These are phyloP conservation scores for Congeria kusceri DNA, from an alignment of 2,888 invertebrate species.

Conservation along the genomic window DNA sequence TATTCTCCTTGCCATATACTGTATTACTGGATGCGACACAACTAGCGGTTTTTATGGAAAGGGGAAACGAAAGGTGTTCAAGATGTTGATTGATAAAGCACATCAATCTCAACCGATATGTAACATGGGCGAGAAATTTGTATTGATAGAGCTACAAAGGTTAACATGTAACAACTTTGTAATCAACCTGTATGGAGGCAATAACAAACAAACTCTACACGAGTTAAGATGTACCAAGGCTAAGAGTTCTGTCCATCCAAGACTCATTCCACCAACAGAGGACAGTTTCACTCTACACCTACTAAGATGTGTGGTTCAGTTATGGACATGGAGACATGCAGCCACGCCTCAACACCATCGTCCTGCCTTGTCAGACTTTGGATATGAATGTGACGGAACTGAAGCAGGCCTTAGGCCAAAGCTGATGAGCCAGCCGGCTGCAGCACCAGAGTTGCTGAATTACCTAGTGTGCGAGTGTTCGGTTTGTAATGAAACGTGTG, in stretches of 20 bases:
- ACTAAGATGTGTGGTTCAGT: constrained; percentile 6
- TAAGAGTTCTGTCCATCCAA: background rate
- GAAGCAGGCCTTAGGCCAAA: background rate
- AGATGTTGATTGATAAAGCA: no score
- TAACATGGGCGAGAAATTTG: background rate
- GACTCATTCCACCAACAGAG: constrained; percentile 16
- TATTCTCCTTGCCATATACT: background rate
- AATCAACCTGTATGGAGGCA: constrained; percentile 17
- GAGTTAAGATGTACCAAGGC: constrained; percentile 2
- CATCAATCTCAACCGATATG: no score
- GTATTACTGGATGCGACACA: constrained; percentile 7
- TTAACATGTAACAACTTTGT: constrained; percentile 7
- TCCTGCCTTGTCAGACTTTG: background rate
- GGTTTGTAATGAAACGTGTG: constrained; percentile 3
- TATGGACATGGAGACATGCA: constrained; percentile 11
- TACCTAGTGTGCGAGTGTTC: constrained; percentile 15
- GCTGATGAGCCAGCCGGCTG: constrained; percentile 11
- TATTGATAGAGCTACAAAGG: background rate
- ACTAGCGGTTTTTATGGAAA: constrained; percentile 1
- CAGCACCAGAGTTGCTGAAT: constrained; percentile 16
- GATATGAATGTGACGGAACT: constrained; percentile 3
- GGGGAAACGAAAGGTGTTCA: background rate
- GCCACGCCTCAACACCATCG: background rate
- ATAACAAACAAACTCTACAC: background rate
- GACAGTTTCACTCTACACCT: constrained; percentile 26